Base-by-base conservation (phyloP, 2,113 vertebrate genomes). In the Rhabdornis inornatus region DNA sequence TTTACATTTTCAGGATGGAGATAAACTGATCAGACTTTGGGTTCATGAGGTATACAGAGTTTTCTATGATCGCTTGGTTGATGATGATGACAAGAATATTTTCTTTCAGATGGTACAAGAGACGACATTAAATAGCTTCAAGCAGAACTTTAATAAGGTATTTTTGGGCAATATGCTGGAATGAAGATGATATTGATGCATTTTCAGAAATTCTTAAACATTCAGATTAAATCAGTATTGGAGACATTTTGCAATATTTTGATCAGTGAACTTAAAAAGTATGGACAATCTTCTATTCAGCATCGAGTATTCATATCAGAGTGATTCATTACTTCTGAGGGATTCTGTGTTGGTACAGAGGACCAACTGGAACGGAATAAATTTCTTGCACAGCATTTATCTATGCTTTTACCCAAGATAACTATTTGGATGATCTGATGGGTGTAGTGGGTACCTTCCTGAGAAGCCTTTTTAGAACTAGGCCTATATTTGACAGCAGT, bases 41-140 rank as follows among this genome's bases (percentile, higher is more conserved):
- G 98, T 99, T 92, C 99, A 99, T 91, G 99, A 99, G 87, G 95
- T 99, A 64, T 99, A 99, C 90, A 98, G 99, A 17, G 99, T 99
- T 71, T 99, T 99, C 96, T 99, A 98, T 83, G 99, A 99, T 84
- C 98, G 99, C 61, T 98, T 99, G 83, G 97, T 99, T 74, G 99
- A 99, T 63, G 89, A 94, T 1, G 96, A 98, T 2, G 99, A 99
- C 97, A 98, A 98, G 79, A 95, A 98, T 10, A 83, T 96, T 13
- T 99, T 99, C 96, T 99, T 99, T 94, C 94, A 96, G 55, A 98
- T 99, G 80, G 98, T 99, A 28, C 98, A 98, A 96, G 98, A 98
- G 68, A 98, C 98, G 50, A 99, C 98, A 15, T 98, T 97, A 45
- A 95, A 65, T 52, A 98, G 86, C 95, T 99, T 99, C 97, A 98